These are phyloP conservation scores for Sinocyclocheilus anshuiensis DNA, from an alignment of 2,113 vertebrate species.

Conservation along the genomic window DNA sequence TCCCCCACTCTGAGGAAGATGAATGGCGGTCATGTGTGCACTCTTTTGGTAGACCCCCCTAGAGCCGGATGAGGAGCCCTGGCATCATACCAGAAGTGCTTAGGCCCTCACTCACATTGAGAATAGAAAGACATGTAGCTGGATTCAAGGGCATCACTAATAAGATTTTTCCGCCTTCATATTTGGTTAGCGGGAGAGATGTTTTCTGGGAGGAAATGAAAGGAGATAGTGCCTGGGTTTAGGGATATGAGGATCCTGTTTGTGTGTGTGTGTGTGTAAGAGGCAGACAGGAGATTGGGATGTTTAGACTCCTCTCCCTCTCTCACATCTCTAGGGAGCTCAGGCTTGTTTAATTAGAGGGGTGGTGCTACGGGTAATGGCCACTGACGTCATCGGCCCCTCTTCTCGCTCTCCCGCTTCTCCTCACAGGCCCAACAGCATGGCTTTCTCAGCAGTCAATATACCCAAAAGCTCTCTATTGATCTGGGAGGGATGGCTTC, in stretches of 20 bases:
- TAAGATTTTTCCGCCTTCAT: conserved; percentile 46
- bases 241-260: conserved; percentile 36
- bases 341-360: conserved; percentile 54
- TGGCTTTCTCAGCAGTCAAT: conserved; percentile 41
- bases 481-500: conserved; percentile 45
- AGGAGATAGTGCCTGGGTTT: conserved; percentile 35
- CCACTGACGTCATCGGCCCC: conserved; percentile 43
- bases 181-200: conserved; percentile 38
- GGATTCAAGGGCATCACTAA: conserved; percentile 54
- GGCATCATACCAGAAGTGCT: conserved; percentile 40
- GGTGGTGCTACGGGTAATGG: conserved; percentile 46
- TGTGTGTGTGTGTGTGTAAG: conserved; percentile 9
- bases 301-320: conserved; percentile 56
- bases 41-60: conserved; percentile 42
- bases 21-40: conserved; percentile 53
- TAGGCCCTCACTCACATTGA: conserved; percentile 25
- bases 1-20: conserved; percentile 11
- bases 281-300: conserved; percentile 47
- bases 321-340: conserved; percentile 49
- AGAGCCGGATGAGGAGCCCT: conserved; percentile 32
- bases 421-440: conserved; percentile 12
- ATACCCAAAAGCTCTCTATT: conserved; percentile 51
- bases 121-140: conserved; percentile 35
- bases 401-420: background rate
- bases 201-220: conserved; percentile 52